Evolutionary conservation across 2,888 invertebrate genomes (phyloP), one percentile per base, ranked within the genome.

Genomic region (Plebejus anna): DNA sequence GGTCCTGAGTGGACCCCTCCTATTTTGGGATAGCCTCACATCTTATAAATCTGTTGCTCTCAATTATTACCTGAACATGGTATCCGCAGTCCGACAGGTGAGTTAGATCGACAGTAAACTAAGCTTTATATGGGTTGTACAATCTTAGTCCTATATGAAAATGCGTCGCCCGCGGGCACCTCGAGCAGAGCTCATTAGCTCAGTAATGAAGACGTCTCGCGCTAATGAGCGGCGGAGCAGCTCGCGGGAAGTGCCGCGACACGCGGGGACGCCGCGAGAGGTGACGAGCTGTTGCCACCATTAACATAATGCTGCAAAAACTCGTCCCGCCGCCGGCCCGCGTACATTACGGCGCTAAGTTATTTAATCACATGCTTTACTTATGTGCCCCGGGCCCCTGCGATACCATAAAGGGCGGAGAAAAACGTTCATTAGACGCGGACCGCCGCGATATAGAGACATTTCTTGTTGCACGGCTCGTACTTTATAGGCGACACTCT

Each of bases 211-310:
- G 91, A 90, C 89, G 87, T 91, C 86, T 90, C 89, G 86, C 85
- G 81, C 86, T 92, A 92, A 92, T 92, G 91, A 90, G 90, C 86
- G 89, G 89, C 90, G 88, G 88, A 89, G 85, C 84, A 82, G 85
- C 84, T 85, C 85, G 87, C 87, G 89, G 88, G 88, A 88, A 87
- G 87, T 82, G 81, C 77, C 42, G 9, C 75, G 81, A 80, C 82
- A 80, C 80, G 81, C 78, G 80, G 78, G 77, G 76, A 78, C 78
- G 80, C 80, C 80, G 80, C 78, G 79, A 71, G 70, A 0, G 61
- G 61, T 61, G 61, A 61, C 28, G 61, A 61, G 61, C 4, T 61
- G 11, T 11, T 61, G 11, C 28, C 28, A 11, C 61, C 9, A 61
- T 61, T 61, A 61, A 11, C 61, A 61, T 61, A 61, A 61, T 61